These are phyloP conservation scores for Nipponia nippon DNA, from an alignment of 2,113 vertebrate species.

Conservation along the genomic window DNA sequence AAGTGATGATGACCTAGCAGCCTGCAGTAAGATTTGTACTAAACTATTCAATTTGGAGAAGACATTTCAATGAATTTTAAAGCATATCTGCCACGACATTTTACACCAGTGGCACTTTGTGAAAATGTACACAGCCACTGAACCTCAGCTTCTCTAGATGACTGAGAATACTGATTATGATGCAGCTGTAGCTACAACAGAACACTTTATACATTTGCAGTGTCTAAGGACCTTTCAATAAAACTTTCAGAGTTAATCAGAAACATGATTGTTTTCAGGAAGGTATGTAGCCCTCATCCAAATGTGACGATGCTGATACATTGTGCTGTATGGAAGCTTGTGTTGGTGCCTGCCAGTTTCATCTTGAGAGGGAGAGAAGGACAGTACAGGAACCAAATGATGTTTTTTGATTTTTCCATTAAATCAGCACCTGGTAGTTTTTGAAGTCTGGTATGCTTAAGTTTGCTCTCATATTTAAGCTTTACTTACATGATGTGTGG, in stretches of 20 bases:
- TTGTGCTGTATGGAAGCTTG: not conserved
- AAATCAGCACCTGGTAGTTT: not conserved
- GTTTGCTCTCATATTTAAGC: not conserved
- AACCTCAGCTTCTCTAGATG: not conserved
- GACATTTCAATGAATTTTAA: not conserved
- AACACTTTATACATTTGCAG: not conserved
- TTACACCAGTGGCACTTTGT: not conserved
- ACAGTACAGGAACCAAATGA: accelerated
- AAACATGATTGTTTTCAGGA: not conserved
- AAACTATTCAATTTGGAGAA: not conserved
- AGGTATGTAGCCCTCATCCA: not conserved
- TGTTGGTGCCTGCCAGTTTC: not conserved
- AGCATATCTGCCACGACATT: not conserved
- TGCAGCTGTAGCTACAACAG: not conserved
- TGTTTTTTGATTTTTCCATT: not conserved
- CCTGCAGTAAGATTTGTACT: not conserved
- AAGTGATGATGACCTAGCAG: not conserved
- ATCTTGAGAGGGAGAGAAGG: not conserved
- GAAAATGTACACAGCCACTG: not conserved
- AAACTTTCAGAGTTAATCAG: not conserved
- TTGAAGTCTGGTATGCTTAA: not conserved
- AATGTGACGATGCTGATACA: accelerated
- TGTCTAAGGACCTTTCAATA: not conserved
- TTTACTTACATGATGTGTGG: not conserved
- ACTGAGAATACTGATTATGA: not conserved